These are phyloP conservation scores for Trematomus loennbergii DNA, from an alignment of 2,113 vertebrate genomes.

Conservation along the genomic window DNA sequence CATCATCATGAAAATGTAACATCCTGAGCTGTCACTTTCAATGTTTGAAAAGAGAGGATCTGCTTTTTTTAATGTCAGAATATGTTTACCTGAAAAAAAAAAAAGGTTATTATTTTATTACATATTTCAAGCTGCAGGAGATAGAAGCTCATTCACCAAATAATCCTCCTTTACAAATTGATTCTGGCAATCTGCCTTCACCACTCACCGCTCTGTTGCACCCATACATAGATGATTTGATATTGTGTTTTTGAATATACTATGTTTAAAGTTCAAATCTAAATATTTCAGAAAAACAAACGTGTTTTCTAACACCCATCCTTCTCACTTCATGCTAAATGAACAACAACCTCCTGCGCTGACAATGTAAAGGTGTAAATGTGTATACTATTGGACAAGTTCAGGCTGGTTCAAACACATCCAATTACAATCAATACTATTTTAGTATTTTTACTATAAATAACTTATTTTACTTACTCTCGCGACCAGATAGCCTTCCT, in stretches of 20 bases:
- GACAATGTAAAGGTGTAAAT: too few relatives aligned
- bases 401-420: too few relatives aligned
- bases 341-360: too few relatives aligned
- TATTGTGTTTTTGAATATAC: not conserved
- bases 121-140: not conserved
- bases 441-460: too few relatives aligned
- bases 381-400: too few relatives aligned
- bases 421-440: too few relatives aligned
- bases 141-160: not conserved
- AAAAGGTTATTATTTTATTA: not conserved
- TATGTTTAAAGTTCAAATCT: not conserved
- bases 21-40: slow-evolving; percentile 9
- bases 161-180: not conserved
- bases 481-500: too few relatives aligned
- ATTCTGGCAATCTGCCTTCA: not conserved
- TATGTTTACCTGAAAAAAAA: not conserved
- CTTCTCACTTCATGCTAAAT: too few relatives aligned
- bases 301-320: too few relatives aligned
- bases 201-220: too few relatives aligned
- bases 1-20: slow-evolving; percentile 12
- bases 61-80: not conserved
- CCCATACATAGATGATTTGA: not conserved
- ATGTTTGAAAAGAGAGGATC: not conserved
- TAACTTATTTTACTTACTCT: too few relatives aligned
- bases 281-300: not conserved